These are phyloP conservation scores for Dryocosmus kuriphilus DNA, from an alignment of 2,888 invertebrate genomes.

Conservation along the genomic window DNA sequence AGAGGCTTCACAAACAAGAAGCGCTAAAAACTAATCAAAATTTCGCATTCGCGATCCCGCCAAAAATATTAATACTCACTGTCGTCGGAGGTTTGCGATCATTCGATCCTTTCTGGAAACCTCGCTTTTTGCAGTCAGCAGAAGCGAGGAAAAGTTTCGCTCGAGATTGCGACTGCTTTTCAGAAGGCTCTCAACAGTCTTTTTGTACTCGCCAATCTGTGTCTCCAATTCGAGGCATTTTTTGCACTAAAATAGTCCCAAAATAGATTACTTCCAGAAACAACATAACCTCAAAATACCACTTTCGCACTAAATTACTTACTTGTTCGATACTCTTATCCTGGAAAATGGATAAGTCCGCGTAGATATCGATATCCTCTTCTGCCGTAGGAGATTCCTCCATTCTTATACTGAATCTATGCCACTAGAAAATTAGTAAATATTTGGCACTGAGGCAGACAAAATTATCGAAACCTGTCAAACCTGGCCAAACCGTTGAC, in stretches of 20 bases:
- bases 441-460: background rate
- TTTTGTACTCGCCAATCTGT: slow-evolving; percentile 61
- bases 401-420: background rate
- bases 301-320: slow-evolving; percentile 43
- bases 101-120: slow-evolving; percentile 78
- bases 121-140: slow-evolving; percentile 78
- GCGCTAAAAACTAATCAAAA: background rate
- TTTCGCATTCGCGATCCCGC: background rate
- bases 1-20: background rate
- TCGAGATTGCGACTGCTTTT: slow-evolving; percentile 72
- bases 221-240: slow-evolving; percentile 66
- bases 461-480: too few species aligned
- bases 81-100: slow-evolving; percentile 76
- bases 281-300: slow-evolving; percentile 30
- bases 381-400: slow-evolving; percentile 56
- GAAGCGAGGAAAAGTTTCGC: slow-evolving; percentile 77
- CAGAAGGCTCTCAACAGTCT: slow-evolving; percentile 63
- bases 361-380: slow-evolving; percentile 75
- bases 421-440: background rate
- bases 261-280: slow-evolving; percentile 53
- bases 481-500: too few species aligned
- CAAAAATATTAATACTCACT: slow-evolving; percentile 65
- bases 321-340: slow-evolving; percentile 44
- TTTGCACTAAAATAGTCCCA: slow-evolving; percentile 42
- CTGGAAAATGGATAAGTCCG: slow-evolving; percentile 71